Conservation (phyloP, 1,140 invertebrate species). For the Polyergus mexicanus region DNA sequence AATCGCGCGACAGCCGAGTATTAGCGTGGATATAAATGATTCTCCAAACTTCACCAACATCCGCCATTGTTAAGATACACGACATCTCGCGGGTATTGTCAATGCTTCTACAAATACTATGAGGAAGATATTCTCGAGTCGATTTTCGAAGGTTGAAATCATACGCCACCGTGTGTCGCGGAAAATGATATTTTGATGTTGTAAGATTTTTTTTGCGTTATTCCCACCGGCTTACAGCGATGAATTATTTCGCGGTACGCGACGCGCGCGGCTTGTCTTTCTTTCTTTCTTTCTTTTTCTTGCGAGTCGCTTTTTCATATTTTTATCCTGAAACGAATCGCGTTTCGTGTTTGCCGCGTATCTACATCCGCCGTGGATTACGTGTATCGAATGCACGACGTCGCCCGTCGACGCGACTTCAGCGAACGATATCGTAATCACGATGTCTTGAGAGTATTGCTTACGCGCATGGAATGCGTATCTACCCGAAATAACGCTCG, state of each 20-base stretch:
- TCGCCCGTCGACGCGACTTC: constrained; percentile 30
- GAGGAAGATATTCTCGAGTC: constrained; percentile 37
- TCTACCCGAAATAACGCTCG: constrained; percentile 5
- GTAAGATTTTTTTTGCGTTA: constrained; percentile 19
- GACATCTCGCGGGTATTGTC: constrained; percentile 19
- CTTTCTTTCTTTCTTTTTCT: neutral
- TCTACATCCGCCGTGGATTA: constrained; percentile 33
- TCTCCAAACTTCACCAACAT: constrained; percentile 28
- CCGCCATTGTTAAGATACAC: constrained; percentile 36
- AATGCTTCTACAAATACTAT: constrained; percentile 27
- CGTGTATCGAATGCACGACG: constrained; percentile 51
- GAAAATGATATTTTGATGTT: constrained; percentile 44
- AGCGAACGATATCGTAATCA: constrained; percentile 57
- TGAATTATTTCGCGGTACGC: constrained; percentile 16
- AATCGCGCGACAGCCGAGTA: constrained; percentile 24
- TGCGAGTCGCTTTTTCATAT: constrained; percentile 31
- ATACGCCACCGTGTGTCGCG: neutral
- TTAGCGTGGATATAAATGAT: constrained; percentile 44
- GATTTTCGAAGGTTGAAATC: constrained; percentile 30
- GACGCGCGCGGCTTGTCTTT: neutral
- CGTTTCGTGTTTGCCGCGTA: neutral
- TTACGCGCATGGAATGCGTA: constrained; percentile 34
- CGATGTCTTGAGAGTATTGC: constrained; percentile 29
- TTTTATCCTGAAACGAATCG: constrained; percentile 20
- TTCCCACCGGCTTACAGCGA: constrained; percentile 1